phyloP scores from a whole-genome alignment of 1,140 invertebrate genomes.

The Oscheius sp. region DNA sequence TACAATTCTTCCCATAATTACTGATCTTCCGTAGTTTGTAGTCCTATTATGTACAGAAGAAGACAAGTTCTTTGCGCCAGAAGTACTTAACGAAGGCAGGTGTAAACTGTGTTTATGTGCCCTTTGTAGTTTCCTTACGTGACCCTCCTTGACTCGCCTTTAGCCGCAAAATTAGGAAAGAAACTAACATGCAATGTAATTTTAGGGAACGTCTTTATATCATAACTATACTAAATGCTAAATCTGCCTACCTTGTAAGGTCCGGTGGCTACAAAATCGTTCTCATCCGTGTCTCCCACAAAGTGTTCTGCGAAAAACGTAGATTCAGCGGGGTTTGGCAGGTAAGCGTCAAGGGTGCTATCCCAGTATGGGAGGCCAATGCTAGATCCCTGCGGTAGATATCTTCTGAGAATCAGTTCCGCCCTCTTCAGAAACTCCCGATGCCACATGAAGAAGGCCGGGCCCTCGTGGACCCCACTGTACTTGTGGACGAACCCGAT shows the following conservation, averaged over 20 bases:
- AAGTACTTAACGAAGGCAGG: neutral
- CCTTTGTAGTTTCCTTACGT: too few species aligned
- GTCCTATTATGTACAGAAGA: too few species aligned
- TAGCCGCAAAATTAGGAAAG: neutral
- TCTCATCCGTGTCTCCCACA: conserved; percentile 26
- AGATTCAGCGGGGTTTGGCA: conserved; percentile 41
- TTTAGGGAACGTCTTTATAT: too few species aligned
- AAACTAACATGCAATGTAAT: conserved; percentile 7
- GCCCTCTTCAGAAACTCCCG: conserved; percentile 39
- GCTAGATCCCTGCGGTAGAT: conserved; percentile 20
- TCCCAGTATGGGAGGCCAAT: conserved; percentile 39
- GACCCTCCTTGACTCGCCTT: too few species aligned
- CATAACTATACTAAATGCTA: too few species aligned
- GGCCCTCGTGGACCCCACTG: conserved; percentile 28
- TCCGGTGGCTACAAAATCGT: conserved; percentile 15
- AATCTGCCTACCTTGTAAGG: too few species aligned
- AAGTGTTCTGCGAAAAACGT: conserved; percentile 53
- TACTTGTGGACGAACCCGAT: conserved; percentile 42
- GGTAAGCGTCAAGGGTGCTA: conserved; percentile 18
- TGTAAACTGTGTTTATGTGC: too few species aligned
- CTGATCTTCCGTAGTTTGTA: neutral
- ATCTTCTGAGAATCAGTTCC: conserved; percentile 21
- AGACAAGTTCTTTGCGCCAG: neutral
- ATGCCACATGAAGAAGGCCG: conserved; percentile 36
- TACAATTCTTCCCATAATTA: neutral